These are phyloP conservation scores for Gymnopithys bicolor DNA, from an alignment of 2,797 vertebrate species.

Conservation along the genomic window DNA sequence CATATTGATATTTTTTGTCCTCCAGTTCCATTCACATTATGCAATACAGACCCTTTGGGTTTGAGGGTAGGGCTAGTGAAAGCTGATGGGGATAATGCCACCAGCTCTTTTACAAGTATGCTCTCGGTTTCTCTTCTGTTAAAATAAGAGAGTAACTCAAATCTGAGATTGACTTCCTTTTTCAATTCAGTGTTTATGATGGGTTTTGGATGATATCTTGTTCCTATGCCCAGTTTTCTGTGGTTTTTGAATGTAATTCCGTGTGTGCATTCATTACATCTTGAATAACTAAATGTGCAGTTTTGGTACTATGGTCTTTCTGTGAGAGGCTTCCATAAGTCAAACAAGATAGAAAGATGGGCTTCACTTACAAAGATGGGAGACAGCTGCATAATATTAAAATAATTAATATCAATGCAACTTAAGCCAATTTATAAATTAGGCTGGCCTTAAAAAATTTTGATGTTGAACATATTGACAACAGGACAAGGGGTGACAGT, in stretches of 20 bases:
- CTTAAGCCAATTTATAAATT: background rate
- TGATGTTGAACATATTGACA: background rate
- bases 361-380: background rate
- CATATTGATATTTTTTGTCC: background rate
- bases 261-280: accelerated
- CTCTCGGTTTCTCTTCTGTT: background rate
- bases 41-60: background rate
- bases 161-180: background rate
- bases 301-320: accelerated
- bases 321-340: background rate
- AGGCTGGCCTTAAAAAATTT: background rate
- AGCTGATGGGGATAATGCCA: background rate
- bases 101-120: background rate
- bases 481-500: accelerated
- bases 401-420: background rate
- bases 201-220: background rate
- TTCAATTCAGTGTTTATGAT: background rate
- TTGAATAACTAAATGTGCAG: background rate
- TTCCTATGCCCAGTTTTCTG: background rate
- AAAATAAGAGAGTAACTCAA: background rate
- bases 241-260: background rate
- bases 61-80: background rate
- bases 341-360: background rate
- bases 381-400: background rate
- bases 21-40: background rate